phyloP scores from a whole-genome alignment of 2,888 invertebrate species.

The Microplitis deprimator region DNA sequence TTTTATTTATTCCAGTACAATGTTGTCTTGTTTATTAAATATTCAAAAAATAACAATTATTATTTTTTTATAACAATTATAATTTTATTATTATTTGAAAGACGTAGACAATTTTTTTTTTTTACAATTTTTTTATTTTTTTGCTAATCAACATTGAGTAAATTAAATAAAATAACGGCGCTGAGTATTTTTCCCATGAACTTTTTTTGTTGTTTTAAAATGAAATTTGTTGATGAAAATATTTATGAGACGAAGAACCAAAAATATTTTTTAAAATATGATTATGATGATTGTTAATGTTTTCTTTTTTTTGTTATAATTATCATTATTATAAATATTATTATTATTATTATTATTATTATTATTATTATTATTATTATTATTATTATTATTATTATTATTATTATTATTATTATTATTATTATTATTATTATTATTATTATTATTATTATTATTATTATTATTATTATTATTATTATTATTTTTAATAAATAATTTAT shows the following conservation, averaged over 20 bases:
- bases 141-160: conserved; percentile 49
- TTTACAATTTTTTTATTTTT: conserved; percentile 6
- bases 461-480: conserved; percentile 6
- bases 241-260: conserved; percentile 3
- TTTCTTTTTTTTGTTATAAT: conserved; percentile 19
- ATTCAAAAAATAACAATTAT: background rate
- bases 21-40: conserved; percentile 46
- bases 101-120: conserved; percentile 28
- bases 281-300: background rate
- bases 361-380: background rate
- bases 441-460: conserved; percentile 24
- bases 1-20: conserved; percentile 59
- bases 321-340: conserved; percentile 17
- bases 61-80: too few species aligned
- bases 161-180: conserved; percentile 55
- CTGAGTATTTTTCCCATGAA: background rate
- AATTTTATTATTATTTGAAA: background rate
- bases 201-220: conserved; percentile 37
- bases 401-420: conserved; percentile 14
- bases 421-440: conserved; percentile 14
- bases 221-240: conserved; percentile 35
- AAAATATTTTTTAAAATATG: conserved; percentile 29
- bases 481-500: conserved; percentile 17
- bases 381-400: conserved; percentile 6
- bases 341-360: conserved; percentile 13